Conservation (phyloP, 2,888 invertebrate genomes). For the Lasioglossum vierecki region DNA sequence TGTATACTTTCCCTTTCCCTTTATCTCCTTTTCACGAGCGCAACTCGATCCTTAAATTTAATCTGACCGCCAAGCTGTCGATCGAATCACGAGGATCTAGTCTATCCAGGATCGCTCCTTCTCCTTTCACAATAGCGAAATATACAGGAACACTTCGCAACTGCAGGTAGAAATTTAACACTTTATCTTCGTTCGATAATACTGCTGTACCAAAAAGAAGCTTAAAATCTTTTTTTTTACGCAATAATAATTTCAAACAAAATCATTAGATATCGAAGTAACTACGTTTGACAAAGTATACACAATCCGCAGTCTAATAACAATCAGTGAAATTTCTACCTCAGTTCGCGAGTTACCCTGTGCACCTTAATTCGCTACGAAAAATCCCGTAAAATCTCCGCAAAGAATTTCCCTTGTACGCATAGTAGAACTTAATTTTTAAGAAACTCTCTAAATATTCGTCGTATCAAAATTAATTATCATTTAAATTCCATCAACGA, state of each 20-base stretch:
- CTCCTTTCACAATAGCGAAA: background rate
- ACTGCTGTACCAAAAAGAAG: background rate
- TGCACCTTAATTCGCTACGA: background rate
- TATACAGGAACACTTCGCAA: background rate
- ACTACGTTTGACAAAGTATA: too few species aligned
- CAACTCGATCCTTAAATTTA: conserved; percentile 61
- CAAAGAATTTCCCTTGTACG: background rate
- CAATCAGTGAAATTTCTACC: background rate
- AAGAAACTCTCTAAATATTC: background rate
- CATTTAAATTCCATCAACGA: background rate
- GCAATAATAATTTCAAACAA: background rate
- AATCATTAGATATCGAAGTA: background rate
- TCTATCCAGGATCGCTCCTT: background rate
- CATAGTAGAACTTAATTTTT: background rate
- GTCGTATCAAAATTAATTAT: conserved; percentile 11
- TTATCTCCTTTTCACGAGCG: conserved; percentile 15
- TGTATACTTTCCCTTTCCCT: conserved; percentile 7
- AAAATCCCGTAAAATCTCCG: background rate
- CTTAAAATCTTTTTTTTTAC: background rate
- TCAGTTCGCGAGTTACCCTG: background rate
- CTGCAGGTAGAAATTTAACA: background rate
- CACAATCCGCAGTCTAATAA: background rate
- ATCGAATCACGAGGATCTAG: conserved; percentile 30
- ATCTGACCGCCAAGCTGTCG: conserved; percentile 51
- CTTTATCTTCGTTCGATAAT: background rate